phyloP scores from a whole-genome alignment of 1,140 invertebrate genomes.

The Dreissena rostriformis region DNA sequence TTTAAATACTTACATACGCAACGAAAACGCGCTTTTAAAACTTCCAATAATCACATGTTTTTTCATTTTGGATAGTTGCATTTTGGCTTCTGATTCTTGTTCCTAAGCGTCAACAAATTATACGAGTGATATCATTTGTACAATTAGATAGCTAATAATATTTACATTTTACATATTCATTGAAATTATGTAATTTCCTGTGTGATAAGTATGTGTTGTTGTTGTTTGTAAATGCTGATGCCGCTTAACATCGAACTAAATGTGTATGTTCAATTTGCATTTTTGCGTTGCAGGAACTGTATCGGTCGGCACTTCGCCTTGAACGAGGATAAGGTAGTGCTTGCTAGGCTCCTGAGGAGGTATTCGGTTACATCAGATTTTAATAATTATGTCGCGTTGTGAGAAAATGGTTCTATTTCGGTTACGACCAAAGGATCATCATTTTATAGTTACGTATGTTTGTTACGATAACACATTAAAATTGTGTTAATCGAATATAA shows the following conservation, averaged over 20 bases:
- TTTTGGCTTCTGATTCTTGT: no score
- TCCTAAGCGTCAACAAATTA: no score
- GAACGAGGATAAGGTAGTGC: conserved; percentile 74
- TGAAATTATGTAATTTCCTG: no score
- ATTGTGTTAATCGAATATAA: no score
- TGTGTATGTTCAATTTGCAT: background rate
- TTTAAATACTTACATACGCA: no score
- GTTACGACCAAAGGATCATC: background rate
- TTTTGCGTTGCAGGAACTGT: conserved; percentile 68
- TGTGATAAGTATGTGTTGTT: background rate
- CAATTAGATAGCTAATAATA: no score
- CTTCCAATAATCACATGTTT: no score
- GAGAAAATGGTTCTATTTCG: background rate
- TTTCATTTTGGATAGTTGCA: no score
- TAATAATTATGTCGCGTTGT: background rate
- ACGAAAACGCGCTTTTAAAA: no score
- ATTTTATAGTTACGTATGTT: background rate
- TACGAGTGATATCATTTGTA: no score
- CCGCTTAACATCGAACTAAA: background rate
- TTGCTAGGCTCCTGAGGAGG: conserved; percentile 62
- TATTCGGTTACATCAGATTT: conserved; percentile 4
- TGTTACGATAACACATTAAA: no score
- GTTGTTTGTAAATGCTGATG: background rate
- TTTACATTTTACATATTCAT: no score
- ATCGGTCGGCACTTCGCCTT: conserved; percentile 75